Evolutionary conservation across 2,797 vertebrate genomes (phyloP), one percentile per base, ranked within the genome.

Genomic region (Pitangus sulphuratus): DNA sequence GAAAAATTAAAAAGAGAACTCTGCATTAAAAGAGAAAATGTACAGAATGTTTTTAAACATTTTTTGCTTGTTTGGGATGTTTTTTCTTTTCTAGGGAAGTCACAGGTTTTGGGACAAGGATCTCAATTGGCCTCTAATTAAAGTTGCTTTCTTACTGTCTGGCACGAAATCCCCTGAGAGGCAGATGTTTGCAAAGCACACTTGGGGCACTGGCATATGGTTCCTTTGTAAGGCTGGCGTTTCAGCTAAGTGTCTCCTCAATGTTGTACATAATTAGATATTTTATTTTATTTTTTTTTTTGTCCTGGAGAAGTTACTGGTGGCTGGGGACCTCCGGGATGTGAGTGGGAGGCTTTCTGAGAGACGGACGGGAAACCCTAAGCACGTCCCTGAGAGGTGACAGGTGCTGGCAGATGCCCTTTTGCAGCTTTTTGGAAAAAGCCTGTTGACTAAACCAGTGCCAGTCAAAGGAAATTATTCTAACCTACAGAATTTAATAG

Each of bases 151-250:
- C 93, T 96, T 90, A 84, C 72, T 96, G 94, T 97, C 91, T 97
- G 92, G 92, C 87, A 21, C 95, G 74, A 94, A 97, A 96, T 97
- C 77, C 92, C 93, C 64, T 93, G 95, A 83, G 96, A 96, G 96
- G 87, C 95, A 97, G 96, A 96, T 97, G 96, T 97, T 96, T 93
- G 92, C 92, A 94, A 96, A 95, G 90, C 85, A 87, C 50, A 91
- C 69, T 74, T 78, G 95, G 85, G 88, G 87, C 81, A 80, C 83
- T 72, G 94, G 87, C 97, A 97, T 97, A 96, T 96, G 96, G 93
- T 95, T 94, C 91, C 72, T 96, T 96, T 96, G 94, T 97, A 56
- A 3, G 82, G 84, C 90, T 83, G 93, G n/a, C 26, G 78, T 74
- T 70, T 91, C 81, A 95, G 84, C 80, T 79, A 84, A 93, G 74